Conservation (phyloP, 2,797 vertebrate species). For the Etheostoma nigrum region DNA sequence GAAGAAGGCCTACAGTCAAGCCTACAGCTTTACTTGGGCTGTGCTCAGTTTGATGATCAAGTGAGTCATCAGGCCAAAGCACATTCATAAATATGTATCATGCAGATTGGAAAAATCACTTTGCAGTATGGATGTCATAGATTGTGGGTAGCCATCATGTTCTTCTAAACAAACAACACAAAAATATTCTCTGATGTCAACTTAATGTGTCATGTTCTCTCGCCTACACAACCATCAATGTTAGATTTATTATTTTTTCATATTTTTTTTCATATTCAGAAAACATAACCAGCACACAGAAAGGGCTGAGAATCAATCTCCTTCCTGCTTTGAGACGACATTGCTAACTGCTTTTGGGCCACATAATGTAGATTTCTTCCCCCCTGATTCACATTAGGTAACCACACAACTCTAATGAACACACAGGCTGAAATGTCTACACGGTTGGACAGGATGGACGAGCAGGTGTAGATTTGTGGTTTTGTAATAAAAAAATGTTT, state of each 20-base stretch:
- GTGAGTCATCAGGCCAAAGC: slow-evolving; percentile 56
- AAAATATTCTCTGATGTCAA: slow-evolving; percentile 30
- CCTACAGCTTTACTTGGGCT: slow-evolving; percentile 35
- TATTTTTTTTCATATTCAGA: slow-evolving; percentile 37
- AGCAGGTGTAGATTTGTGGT: slow-evolving; percentile 12
- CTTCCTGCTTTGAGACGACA: not conserved
- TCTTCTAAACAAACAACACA: slow-evolving; percentile 32
- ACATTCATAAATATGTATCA: slow-evolving; percentile 56
- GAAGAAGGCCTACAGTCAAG: slow-evolving; percentile 39
- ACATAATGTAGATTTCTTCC: slow-evolving; percentile 1
- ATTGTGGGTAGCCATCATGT: slow-evolving; percentile 8
- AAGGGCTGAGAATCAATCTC: slow-evolving; percentile 19
- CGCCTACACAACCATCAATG: slow-evolving; percentile 16
- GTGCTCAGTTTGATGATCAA: slow-evolving; percentile 46
- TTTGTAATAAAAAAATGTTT: slow-evolving; percentile 4
- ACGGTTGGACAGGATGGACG: slow-evolving; percentile 7
- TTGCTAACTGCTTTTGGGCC: slow-evolving; percentile 15
- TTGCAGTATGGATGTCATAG: slow-evolving; percentile 21
- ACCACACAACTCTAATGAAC: not conserved
- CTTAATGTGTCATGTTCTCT: slow-evolving; percentile 21
- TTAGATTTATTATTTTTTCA: slow-evolving; percentile 31
- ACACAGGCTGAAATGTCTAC: slow-evolving; percentile 3
- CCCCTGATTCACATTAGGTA: slow-evolving; percentile 20
- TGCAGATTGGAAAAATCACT: slow-evolving; percentile 39
- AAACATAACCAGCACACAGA: slow-evolving; percentile 25